Base-by-base conservation (phyloP, 2,113 vertebrate genomes). In the Notiomystis cincta region DNA sequence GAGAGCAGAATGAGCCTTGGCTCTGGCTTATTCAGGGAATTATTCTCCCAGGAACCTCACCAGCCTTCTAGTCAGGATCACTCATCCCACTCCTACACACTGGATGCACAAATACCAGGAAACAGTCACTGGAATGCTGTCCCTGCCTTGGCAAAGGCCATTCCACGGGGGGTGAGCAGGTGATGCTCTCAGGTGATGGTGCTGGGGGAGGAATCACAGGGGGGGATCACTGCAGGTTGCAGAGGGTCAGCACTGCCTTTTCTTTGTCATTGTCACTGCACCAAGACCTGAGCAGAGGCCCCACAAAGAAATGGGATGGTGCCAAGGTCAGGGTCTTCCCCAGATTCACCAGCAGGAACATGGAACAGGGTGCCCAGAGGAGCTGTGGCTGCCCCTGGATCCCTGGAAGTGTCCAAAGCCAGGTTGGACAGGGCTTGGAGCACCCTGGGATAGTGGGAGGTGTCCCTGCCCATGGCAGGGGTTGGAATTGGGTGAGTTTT, bases 381-480 rank as follows among this genome's bases (percentile, higher is more conserved):
- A 77, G 6, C 35, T 70, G 40, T 20, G 71, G 40, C 22, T 56
- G 10, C 10, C 35, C 40, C 61, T 48, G 42, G 45, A 48, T 27
- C 30, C n/a, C 40, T 69, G 71, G 31, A 37, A 70, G 22, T 37
- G 25, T 48, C 10, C 79, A 48, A 56, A 10, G 24, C 14, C 47
- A 33, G 30, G 47, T 0, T 61, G 70, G n/a, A 42, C 0, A 0
- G 14, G 30, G 17, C 21, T 69, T 69, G 54, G 54, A 69, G 21
- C 3, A 40, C 0, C 10, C 14, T 48, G 47, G 10, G 21, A 1
- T 3, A 42, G 47, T 48, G 40, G 35, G 17, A 69, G 2, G 5
- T 35, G 30, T 48, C 21, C 40, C 25, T 61, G 47, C 9, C 20
- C 17, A 13, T 15, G 30, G 61, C 13, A n/a, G 28, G 0, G 28